Conservation (phyloP, 1,140 invertebrate genomes). For the Nasonia vitripennis region DNA sequence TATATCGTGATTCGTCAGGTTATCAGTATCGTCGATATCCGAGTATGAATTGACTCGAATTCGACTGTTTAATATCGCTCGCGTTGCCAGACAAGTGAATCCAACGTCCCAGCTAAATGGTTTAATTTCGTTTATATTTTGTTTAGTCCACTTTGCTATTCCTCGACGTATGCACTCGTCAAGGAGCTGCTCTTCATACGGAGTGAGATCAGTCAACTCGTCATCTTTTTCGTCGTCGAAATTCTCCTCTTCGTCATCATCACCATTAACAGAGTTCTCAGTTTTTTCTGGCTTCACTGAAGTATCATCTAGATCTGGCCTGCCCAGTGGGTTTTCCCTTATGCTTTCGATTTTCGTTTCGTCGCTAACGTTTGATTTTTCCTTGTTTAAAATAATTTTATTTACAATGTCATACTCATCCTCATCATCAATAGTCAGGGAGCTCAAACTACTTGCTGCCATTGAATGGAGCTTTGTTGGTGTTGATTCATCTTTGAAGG, state of each 20-base stretch:
- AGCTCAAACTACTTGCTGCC: slow-evolving; percentile 86
- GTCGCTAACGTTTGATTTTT: slow-evolving; percentile 29
- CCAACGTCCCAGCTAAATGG: slow-evolving; percentile 49
- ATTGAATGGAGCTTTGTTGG: slow-evolving; percentile 83
- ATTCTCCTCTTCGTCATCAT: slow-evolving; percentile 36
- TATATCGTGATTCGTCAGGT: background rate
- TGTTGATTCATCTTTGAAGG: slow-evolving; percentile 90
- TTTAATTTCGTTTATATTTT: slow-evolving; percentile 42
- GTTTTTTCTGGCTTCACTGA: background rate
- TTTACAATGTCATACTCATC: slow-evolving; percentile 45
- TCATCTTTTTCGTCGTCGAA: slow-evolving; percentile 31
- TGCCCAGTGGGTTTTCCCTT: slow-evolving; percentile 6
- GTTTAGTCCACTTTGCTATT: slow-evolving; percentile 77
- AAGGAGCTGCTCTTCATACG: slow-evolving; percentile 82
- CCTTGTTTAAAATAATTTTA: slow-evolving; percentile 45
- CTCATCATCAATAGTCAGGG: slow-evolving; percentile 83
- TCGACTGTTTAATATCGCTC: slow-evolving; percentile 29
- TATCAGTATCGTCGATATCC: slow-evolving; percentile 16
- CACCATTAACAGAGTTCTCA: slow-evolving; percentile 48
- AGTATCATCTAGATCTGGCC: slow-evolving; percentile 5
- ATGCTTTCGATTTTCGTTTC: slow-evolving; percentile 8
- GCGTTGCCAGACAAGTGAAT: slow-evolving; percentile 44
- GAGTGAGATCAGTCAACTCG: slow-evolving; percentile 58
- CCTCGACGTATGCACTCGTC: slow-evolving; percentile 86
- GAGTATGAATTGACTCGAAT: slow-evolving; percentile 19